Evolutionary conservation across 2,113 vertebrate genomes (phyloP).

Genomic region (Todiramphus chloris): DNA sequence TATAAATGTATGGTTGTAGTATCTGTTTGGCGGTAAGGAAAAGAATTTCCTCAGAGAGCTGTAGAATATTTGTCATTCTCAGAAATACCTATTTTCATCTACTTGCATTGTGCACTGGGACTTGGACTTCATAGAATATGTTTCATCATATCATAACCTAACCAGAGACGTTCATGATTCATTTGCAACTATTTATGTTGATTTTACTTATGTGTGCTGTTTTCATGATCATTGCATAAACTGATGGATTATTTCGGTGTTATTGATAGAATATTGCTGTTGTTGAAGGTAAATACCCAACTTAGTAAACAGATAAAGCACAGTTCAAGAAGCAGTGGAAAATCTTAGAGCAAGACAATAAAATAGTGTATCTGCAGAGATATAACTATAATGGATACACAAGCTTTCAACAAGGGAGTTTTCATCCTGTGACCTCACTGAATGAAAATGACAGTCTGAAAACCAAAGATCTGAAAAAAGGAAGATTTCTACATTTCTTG

Average conservation of each 20-base stretch:
- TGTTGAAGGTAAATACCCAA: background rate
- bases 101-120: background rate
- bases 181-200: background rate
- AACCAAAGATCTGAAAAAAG: constrained; percentile 8
- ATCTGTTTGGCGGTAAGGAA: background rate
- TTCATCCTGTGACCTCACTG: background rate
- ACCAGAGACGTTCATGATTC: background rate
- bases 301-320: background rate
- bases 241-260: background rate
- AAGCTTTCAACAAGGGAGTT: background rate
- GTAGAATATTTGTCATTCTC: background rate
- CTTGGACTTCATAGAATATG: background rate
- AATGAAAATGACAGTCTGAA: background rate
- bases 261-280: background rate
- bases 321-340: background rate
- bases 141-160: background rate
- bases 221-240: background rate
- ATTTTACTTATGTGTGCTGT: background rate
- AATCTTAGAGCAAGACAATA: background rate
- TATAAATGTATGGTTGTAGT: background rate
- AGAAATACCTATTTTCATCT: background rate
- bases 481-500: background rate
- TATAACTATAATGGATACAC: background rate
- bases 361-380: background rate
- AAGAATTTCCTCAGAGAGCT: background rate